Percentiles rank a stretch among this genome's conserved stretches.
phyloP scores from a whole-genome alignment of 2,888 invertebrate genomes.

The Theretra japonica region DNA sequence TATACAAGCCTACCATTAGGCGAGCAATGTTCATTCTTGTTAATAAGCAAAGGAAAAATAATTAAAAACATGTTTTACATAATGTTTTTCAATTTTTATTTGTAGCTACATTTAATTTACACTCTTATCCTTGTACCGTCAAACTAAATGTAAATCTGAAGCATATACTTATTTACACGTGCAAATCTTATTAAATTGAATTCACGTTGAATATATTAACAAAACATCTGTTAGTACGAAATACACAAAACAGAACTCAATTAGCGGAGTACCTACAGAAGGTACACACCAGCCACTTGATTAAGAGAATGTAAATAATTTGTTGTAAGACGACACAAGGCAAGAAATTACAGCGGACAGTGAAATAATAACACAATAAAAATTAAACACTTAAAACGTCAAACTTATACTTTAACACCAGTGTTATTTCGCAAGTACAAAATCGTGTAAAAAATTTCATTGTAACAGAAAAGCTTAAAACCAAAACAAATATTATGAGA shows the following conservation, averaged over 20 bases:
- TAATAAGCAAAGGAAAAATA: no score
- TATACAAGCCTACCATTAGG: no score
- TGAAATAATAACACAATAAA: background rate
- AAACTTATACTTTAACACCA: no score
- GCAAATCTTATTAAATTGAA: background rate
- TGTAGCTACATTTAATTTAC: no score
- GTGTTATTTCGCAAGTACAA: no score
- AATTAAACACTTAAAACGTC: no score
- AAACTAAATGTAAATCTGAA: background rate
- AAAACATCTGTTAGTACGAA: slow-evolving; percentile 28
- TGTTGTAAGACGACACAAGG: slow-evolving; percentile 36
- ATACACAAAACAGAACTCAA: slow-evolving; percentile 44
- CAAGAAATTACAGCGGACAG: slow-evolving; percentile 29
- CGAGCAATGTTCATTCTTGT: no score
- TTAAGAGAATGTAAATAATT: slow-evolving; percentile 59
- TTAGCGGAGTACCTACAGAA: slow-evolving; percentile 47
- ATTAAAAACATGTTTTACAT: no score
- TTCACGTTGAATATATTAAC: slow-evolving; percentile 16
- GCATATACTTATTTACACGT: background rate
- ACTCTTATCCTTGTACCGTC: background rate
- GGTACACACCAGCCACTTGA: slow-evolving; percentile 50
- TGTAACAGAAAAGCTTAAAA: no score
- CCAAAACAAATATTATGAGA: no score
- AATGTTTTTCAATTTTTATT: no score
- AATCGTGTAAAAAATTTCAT: no score